Evolutionary conservation across 2,888 invertebrate species (phyloP), one percentile per base, ranked within the genome.

Genomic region (Arrhopalites spinosus): DNA sequence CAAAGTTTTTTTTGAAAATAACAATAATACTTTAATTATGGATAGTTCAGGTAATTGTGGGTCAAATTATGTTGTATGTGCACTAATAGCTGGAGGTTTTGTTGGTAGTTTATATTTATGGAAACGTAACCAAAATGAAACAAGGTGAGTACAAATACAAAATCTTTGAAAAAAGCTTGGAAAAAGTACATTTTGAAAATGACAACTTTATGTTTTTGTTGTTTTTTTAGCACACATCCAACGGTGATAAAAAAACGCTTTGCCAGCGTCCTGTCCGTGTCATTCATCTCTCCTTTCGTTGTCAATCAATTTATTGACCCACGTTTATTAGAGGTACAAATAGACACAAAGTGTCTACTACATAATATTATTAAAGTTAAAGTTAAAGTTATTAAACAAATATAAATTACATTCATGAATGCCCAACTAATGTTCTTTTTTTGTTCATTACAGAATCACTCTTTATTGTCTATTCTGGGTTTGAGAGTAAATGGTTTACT

Each of bases 21-120:
- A 56, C 3, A n/a, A n/a, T 56, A 20, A 56, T 45, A 50, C 7
- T 45, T n/a, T 20, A 15, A 23, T 17, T 27, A 63, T 63, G 63
- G 30, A 17, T 63, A n/a, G 2, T 2, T 63, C 63, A 63, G 13
- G 2, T 15, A 36, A 23, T 36, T 74, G 74, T 68, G 43, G n/a
- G 11, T 43, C 36, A 1, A 74, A 67, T n/a, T 88, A 93, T 83
- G 86, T 90, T 80, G 90, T 93, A 81, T 94, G 94, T 87, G 87
- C 94, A 81, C 86, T 91, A 78, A 88, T 95, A 83, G 92, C 94
- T 15, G 86, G 92, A 81, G 87, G 91, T 50, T 96, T 93, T 87
- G 93, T 96, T 80, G 91, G 91, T 76, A 95, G 95, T 86, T 89
- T 96, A 77, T 94, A 96, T 86, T 89, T 96, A 72, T 95, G 95